Conservation (phyloP, 2,113 vertebrate genomes). For the Crotalus horridus region DNA sequence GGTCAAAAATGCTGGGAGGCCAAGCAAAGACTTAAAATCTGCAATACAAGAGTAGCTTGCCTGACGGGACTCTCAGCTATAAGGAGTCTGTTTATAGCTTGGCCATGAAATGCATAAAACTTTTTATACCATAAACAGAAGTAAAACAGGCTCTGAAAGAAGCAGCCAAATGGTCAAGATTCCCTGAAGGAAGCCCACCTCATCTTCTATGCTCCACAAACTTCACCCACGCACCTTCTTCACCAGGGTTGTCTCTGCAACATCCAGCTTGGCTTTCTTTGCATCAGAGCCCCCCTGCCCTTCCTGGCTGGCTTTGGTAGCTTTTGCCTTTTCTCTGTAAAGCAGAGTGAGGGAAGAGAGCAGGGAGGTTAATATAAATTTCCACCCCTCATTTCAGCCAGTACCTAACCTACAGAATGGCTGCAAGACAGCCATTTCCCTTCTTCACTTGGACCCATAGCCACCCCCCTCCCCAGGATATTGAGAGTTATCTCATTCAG, state of each 20-base stretch:
- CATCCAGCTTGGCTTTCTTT: constrained; percentile 84
- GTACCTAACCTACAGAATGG: too few relatives aligned
- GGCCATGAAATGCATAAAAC: not conserved
- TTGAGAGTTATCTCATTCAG: not conserved
- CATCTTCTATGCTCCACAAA: not conserved
- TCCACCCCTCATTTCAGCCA: too few relatives aligned
- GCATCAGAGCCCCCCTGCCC: constrained; percentile 80
- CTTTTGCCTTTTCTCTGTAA: constrained; percentile 86
- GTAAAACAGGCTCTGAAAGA: not conserved
- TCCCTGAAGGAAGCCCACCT: not conserved
- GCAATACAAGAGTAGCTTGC: not conserved
- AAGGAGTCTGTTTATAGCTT: too few relatives aligned
- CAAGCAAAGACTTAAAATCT: not conserved
- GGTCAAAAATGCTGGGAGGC: too few relatives aligned
- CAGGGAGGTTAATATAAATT: fast-evolving
- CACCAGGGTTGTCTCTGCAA: constrained; percentile 86
- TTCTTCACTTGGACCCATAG: not conserved
- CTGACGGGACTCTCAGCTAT: not conserved
- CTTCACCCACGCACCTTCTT: constrained; percentile 77
- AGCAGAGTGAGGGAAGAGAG: not conserved
- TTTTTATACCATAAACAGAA: not conserved
- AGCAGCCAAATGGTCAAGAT: not conserved
- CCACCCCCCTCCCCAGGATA: not conserved
- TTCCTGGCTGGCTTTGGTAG: constrained; percentile 70
- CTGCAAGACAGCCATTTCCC: not conserved